Conservation (phyloP, 1,140 invertebrate genomes). For the Armadillidium nasatum region DNA sequence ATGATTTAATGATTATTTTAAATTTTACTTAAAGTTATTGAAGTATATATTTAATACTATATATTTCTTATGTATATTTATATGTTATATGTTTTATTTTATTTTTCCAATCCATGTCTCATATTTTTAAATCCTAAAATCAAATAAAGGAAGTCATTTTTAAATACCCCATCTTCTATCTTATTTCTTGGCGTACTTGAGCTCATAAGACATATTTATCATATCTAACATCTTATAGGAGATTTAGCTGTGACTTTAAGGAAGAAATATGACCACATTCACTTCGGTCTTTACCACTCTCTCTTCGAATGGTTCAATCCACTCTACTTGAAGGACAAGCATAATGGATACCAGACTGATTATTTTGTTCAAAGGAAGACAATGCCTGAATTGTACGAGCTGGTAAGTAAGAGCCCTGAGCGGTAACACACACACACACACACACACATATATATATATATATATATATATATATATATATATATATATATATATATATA, state of each 20-base stretch:
- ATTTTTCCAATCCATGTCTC: too few relatives aligned
- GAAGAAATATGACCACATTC: constrained; percentile 56
- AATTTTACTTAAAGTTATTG: too few relatives aligned
- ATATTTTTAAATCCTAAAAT: too few relatives aligned
- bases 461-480: neutral
- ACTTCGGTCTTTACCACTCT: constrained; percentile 84
- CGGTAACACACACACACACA: neutral
- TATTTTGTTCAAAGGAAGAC: constrained; percentile 64
- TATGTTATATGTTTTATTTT: too few relatives aligned
- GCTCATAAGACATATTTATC: too few relatives aligned
- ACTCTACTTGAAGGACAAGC: constrained; percentile 69
- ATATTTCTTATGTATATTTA: too few relatives aligned
- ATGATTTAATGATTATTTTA: neutral
- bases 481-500: constrained; percentile 1
- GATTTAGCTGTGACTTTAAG: constrained; percentile 69
- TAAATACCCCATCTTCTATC: too few relatives aligned
- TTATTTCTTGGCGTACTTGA: too few relatives aligned
- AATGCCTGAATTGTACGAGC: constrained; percentile 67
- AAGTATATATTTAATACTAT: too few relatives aligned
- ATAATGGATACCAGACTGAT: constrained; percentile 60
- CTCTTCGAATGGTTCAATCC: constrained; percentile 90
- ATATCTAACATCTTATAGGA: constrained; percentile 54
- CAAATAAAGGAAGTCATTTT: too few relatives aligned
- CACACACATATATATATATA: neutral
- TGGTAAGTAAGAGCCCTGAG: constrained; percentile 52